Conservation (phyloP, 2,888 invertebrate species). For the Craniophora ligustri region DNA sequence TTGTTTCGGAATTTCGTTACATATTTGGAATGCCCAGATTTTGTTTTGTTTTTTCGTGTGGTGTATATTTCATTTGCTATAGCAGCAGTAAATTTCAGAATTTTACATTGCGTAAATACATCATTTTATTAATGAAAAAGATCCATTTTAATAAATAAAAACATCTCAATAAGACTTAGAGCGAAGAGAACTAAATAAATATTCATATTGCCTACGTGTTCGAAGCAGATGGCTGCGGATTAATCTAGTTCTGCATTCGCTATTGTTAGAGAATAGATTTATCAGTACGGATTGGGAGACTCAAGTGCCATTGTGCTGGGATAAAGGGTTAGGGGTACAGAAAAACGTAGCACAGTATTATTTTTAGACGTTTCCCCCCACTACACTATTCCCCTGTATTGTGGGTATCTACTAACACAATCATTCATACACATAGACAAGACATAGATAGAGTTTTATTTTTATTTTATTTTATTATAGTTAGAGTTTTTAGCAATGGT, state of each 20-base stretch:
- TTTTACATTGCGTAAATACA: too few species aligned
- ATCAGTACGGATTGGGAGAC: slow-evolving; percentile 11
- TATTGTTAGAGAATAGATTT: slow-evolving; percentile 13
- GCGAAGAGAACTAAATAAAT: slow-evolving; percentile 1
- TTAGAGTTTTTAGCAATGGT: too few species aligned
- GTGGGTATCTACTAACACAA: not conserved
- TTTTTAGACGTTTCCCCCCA: too few species aligned
- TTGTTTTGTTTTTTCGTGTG: not conserved
- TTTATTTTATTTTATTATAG: too few species aligned
- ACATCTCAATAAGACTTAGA: not conserved
- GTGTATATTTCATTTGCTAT: too few species aligned
- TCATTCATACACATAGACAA: too few species aligned
- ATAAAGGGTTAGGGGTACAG: not conserved
- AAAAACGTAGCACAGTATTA: too few species aligned
- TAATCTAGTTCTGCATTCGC: slow-evolving; percentile 16
- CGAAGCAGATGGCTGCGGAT: slow-evolving; percentile 8
- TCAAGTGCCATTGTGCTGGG: slow-evolving; percentile 9
- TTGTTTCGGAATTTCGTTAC: slow-evolving; percentile 2
- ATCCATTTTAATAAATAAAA: too few species aligned
- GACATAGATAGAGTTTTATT: too few species aligned
- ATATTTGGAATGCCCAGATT: not conserved
- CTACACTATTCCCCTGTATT: too few species aligned
- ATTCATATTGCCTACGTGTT: slow-evolving; percentile 25
- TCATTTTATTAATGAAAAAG: too few species aligned
- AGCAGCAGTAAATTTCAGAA: too few species aligned